These are phyloP conservation scores for Hormaphis cornu DNA, from an alignment of 1,140 invertebrate species.

Conservation along the genomic window DNA sequence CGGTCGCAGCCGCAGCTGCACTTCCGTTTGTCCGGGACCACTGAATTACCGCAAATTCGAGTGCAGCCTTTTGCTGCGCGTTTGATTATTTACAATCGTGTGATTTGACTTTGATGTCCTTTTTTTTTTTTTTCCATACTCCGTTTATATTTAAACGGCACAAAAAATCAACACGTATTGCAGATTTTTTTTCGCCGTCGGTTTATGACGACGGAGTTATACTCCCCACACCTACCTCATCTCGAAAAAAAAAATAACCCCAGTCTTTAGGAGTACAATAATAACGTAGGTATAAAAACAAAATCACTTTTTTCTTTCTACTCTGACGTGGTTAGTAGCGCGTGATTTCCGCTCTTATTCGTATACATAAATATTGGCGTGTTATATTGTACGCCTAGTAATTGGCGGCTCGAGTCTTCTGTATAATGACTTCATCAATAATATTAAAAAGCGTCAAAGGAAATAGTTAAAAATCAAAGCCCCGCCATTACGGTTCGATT, in stretches of 20 bases:
- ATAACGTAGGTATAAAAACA: background rate
- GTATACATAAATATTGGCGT: too few species aligned
- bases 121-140: constrained; percentile 18
- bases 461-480: constrained; percentile 22
- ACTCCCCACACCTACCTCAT: background rate
- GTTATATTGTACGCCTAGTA: background rate
- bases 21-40: constrained; percentile 9
- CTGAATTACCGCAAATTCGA: constrained; percentile 8
- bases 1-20: background rate
- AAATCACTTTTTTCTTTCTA: constrained; percentile 8
- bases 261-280: constrained; percentile 4
- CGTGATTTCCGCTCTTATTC: constrained; percentile 15
- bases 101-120: constrained; percentile 22
- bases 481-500: constrained; percentile 15
- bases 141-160: constrained; percentile 9
- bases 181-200: background rate
- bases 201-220: background rate
- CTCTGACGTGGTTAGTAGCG: background rate
- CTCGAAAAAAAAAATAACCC: too few species aligned
- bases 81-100: constrained; percentile 21
- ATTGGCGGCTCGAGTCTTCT: constrained; percentile 7
- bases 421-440: constrained; percentile 29
- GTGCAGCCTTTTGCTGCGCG: background rate
- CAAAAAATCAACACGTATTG: constrained; percentile 10
- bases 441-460: background rate